Evolutionary conservation across 2,113 vertebrate species (phyloP).

Genomic region (Gallinago undulata): DNA sequence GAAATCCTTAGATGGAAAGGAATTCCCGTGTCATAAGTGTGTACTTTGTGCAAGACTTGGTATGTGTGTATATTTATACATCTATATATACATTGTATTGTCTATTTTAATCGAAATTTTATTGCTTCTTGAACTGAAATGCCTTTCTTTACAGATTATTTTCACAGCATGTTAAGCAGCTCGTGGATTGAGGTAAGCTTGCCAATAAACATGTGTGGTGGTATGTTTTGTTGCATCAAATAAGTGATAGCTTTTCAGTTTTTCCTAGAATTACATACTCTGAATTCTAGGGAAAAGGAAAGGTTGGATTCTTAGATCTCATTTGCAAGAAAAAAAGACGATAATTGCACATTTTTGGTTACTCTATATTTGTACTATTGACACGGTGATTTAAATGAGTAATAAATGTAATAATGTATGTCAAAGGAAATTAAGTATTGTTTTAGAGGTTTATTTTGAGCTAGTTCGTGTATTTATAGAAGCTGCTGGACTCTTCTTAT

Average conservation of each 20-base stretch:
- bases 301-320: neutral
- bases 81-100: neutral
- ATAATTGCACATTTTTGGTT: neutral
- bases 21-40: slow-evolving; percentile 95
- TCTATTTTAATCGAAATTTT: neutral
- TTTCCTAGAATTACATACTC: neutral
- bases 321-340: neutral
- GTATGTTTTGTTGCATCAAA: neutral
- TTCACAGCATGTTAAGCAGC: slow-evolving; percentile 95
- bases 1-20: slow-evolving; percentile 92
- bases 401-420: neutral
- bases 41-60: slow-evolving; percentile 95
- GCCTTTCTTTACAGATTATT: slow-evolving; percentile 87
- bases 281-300: neutral
- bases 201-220: neutral
- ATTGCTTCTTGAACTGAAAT: slow-evolving; percentile 37
- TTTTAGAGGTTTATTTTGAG: neutral
- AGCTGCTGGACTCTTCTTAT: neutral
- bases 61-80: slow-evolving; percentile 64
- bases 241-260: neutral
- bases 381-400: neutral
- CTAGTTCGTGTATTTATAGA: neutral
- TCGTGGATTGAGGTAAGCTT: slow-evolving; percentile 94
- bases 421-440: neutral
- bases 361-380: neutral